A percentile compares a stretch with the other conserved stretches of the same genome.
phyloP scores from a whole-genome alignment of 2,888 invertebrate genomes.

The Oasisia sp. region DNA sequence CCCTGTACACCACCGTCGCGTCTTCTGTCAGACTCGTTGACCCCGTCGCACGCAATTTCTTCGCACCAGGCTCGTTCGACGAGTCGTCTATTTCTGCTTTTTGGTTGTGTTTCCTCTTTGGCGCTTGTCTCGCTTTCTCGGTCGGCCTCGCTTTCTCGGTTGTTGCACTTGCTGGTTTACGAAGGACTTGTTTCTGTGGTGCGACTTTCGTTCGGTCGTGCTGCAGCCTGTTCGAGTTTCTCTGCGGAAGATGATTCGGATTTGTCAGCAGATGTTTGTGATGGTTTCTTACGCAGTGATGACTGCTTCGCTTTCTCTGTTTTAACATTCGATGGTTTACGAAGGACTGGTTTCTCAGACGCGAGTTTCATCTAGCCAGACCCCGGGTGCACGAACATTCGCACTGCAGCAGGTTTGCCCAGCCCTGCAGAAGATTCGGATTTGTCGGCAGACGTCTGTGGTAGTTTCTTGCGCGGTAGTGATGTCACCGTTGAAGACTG shows the following conservation, averaged over 20 bases:
- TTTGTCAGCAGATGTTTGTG: neutral
- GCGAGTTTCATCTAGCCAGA: no score
- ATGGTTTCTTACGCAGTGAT: no score
- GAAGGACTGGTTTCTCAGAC: no score
- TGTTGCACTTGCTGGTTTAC: neutral
- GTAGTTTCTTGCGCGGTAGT: neutral
- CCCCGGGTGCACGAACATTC: no score
- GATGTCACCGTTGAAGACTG: neutral
- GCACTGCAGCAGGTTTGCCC: no score
- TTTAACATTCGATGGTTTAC: no score
- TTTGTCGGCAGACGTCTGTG: neutral
- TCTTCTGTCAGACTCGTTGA: neutral
- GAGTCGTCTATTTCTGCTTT: neutral
- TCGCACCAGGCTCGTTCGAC: neutral
- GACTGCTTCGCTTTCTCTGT: no score
- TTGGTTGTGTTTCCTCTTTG: neutral
- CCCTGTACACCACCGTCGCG: neutral
- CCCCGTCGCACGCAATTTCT: neutral
- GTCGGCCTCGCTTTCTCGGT: neutral
- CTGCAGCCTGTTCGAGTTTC: neutral
- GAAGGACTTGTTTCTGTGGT: neutral
- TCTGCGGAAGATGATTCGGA: neutral
- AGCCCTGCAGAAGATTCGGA: neutral
- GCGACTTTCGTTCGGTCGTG: neutral
- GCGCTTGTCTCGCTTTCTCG: conserved; percentile 6